These are phyloP conservation scores for Mus spretus DNA, from an alignment of 2,797 vertebrate genomes.

Conservation along the genomic window DNA sequence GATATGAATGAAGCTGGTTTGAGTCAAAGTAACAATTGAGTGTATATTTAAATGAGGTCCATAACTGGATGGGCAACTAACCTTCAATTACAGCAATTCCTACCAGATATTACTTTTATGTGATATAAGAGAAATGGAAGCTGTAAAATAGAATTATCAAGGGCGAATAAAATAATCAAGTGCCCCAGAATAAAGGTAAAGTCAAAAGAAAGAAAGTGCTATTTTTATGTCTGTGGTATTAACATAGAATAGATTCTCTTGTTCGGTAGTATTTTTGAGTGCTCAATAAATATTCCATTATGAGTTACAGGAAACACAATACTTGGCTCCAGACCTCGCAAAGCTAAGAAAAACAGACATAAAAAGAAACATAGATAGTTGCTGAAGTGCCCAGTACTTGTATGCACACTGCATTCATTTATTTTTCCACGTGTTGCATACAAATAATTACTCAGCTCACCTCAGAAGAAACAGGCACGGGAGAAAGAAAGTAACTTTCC, in stretches of 20 bases:
- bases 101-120: constrained; percentile 60
- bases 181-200: constrained; percentile 66
- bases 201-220: constrained; percentile 57
- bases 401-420: constrained; percentile 36
- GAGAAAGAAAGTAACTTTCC: background rate
- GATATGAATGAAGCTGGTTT: constrained; percentile 11
- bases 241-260: constrained; percentile 67
- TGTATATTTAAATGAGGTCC: constrained; percentile 64
- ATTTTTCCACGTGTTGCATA: constrained; percentile 31
- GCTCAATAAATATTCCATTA: constrained; percentile 62
- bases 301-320: constrained; percentile 71
- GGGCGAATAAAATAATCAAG: constrained; percentile 77
- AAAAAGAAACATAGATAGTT: constrained; percentile 55
- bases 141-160: constrained; percentile 68
- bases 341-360: constrained; percentile 64
- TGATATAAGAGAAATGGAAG: constrained; percentile 61
- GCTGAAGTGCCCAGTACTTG: background rate
- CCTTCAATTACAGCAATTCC: constrained; percentile 42
- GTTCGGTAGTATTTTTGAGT: constrained; percentile 62
- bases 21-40: constrained; percentile 46
- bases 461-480: constrained; percentile 36
- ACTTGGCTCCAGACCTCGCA: constrained; percentile 19
- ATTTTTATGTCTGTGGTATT: constrained; percentile 67
- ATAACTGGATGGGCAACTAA: constrained; percentile 51
- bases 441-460: constrained; percentile 1